Evolutionary conservation across 2,797 vertebrate species (phyloP).

Genomic region (Pelobates cultripes): DNA sequence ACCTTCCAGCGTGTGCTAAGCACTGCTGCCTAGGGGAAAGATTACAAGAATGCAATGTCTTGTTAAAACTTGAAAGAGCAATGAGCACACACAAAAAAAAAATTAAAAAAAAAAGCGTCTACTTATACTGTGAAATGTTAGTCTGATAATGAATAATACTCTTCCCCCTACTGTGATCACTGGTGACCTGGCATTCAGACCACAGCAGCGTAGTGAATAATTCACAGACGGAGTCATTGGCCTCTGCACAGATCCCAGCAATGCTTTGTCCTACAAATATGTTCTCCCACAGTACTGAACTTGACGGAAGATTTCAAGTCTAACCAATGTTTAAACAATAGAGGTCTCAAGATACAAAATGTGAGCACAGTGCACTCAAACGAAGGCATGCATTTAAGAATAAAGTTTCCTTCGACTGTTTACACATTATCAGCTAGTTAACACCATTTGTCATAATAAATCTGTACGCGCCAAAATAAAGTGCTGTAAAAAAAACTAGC

Average conservation of each 20-base stretch:
- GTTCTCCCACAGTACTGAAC: constrained; percentile 67
- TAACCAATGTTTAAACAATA: constrained; percentile 74
- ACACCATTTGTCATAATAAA: constrained; percentile 57
- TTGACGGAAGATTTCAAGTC: constrained; percentile 64
- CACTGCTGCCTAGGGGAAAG: constrained; percentile 73
- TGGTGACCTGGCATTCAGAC: constrained; percentile 68
- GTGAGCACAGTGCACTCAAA: constrained; percentile 21
- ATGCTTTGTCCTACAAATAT: constrained; percentile 72
- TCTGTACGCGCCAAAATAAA: constrained; percentile 54
- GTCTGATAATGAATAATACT: constrained; percentile 68
- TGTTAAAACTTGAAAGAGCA: constrained; percentile 77
- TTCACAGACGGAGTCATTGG: constrained; percentile 67
- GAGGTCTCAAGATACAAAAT: constrained; percentile 57
- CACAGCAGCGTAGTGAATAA: constrained; percentile 72
- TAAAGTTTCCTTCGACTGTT: constrained; percentile 34
- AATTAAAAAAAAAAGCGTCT: constrained; percentile 55
- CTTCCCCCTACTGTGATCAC: constrained; percentile 64
- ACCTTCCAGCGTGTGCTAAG: constrained; percentile 62
- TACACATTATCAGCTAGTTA: constrained; percentile 55
- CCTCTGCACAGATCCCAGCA: constrained; percentile 68
- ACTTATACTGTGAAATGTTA: constrained; percentile 63
- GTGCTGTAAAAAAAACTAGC: constrained; percentile 43
- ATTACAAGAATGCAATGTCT: constrained; percentile 75
- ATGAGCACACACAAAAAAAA: constrained; percentile 9
- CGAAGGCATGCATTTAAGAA: constrained; percentile 53